Evolutionary conservation across 2,888 invertebrate species (phyloP).

Genomic region (Ptychoptera albimana): DNA sequence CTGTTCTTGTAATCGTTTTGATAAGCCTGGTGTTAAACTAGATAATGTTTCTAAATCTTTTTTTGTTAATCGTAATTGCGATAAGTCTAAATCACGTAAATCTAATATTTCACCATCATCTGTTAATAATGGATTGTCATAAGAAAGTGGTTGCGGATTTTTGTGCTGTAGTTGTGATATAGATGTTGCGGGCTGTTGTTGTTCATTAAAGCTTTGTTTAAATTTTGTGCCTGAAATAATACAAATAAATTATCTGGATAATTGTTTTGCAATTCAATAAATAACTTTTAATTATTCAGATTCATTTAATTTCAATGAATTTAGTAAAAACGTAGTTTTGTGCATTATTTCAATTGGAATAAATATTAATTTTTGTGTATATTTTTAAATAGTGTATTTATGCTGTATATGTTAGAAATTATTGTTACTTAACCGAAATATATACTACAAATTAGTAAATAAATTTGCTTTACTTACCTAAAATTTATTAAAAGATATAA

Average conservation of each 20-base stretch:
- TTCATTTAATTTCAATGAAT: no score
- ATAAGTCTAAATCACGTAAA: slow-evolving; percentile 47
- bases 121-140: slow-evolving; percentile 12
- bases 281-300: no score
- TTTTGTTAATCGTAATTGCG: slow-evolving; percentile 49
- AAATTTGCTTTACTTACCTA: no score
- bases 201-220: slow-evolving; percentile 3
- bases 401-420: no score
- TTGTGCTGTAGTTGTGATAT: background rate
- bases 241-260: background rate
- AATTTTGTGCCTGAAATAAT: slow-evolving; percentile 8
- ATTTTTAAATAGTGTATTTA: no score
- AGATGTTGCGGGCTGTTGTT: background rate
- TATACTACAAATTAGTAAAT: no score
- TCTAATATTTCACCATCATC: slow-evolving; percentile 24
- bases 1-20: slow-evolving; percentile 54
- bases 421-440: no score
- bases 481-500: no score
- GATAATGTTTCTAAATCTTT: slow-evolving; percentile 52
- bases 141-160: background rate
- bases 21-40: slow-evolving; percentile 52
- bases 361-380: no score
- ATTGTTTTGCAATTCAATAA: no score
- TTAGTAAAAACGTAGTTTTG: no score
- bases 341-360: no score